phyloP scores from a whole-genome alignment of 2,888 invertebrate species.

The Mellilla xanthometata region DNA sequence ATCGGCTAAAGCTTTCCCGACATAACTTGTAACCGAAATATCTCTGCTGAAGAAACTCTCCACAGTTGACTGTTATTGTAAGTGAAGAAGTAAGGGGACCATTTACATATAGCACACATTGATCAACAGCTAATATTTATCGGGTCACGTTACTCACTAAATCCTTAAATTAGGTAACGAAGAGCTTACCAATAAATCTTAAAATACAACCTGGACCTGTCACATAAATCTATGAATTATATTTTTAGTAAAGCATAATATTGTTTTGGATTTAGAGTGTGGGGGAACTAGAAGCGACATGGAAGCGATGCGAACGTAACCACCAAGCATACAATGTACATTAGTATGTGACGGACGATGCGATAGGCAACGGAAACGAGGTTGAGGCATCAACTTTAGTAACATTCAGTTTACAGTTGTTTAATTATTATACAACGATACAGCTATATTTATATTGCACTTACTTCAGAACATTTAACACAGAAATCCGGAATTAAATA shows the following conservation, averaged over 20 bases:
- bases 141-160: conserved; percentile 60
- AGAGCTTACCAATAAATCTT: conserved; percentile 64
- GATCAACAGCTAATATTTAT: conserved; percentile 68
- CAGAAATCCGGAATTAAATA: conserved; percentile 77
- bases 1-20: neutral
- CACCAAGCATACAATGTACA: conserved; percentile 49
- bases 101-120: conserved; percentile 71
- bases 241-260: conserved; percentile 64
- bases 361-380: conserved; percentile 43
- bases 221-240: conserved; percentile 63
- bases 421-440: conserved; percentile 55
- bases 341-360: conserved; percentile 41
- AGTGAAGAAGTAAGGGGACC: conserved; percentile 58
- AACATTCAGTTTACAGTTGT: conserved; percentile 34
- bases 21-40: conserved; percentile 30
- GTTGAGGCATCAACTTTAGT: conserved; percentile 27
- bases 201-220: conserved; percentile 79
- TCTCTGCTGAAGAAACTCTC: conserved; percentile 51
- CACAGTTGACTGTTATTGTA: conserved; percentile 51
- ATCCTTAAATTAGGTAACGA: conserved; percentile 74
- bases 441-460: conserved; percentile 75
- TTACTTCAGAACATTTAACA: conserved; percentile 66
- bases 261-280: conserved; percentile 56
- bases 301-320: conserved; percentile 66
- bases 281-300: conserved; percentile 60